Percentiles rank a stretch among this genome's conserved stretches.
These are phyloP conservation scores for Phodopus roborovskii DNA, from an alignment of 2,113 vertebrate genomes.

Conservation along the genomic window DNA sequence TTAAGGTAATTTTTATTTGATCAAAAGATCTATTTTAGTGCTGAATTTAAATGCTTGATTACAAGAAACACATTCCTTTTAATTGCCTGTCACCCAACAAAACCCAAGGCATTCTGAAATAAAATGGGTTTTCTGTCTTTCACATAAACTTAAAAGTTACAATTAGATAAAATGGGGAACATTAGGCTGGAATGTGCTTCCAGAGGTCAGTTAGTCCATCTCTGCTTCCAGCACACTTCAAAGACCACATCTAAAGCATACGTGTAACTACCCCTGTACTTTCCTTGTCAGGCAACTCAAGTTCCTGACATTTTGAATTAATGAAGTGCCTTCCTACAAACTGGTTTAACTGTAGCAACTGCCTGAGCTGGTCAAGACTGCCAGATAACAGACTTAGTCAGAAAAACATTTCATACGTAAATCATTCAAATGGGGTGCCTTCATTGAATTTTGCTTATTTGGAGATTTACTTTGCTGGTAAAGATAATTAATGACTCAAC, in stretches of 20 bases:
- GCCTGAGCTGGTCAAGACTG: background rate
- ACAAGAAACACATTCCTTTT: slow-evolving; percentile 51
- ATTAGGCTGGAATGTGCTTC: background rate
- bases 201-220: slow-evolving; percentile 38
- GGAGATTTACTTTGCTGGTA: background rate
- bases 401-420: background rate
- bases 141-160: slow-evolving; percentile 50
- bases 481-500: slow-evolving; percentile 49
- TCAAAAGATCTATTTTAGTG: slow-evolving; percentile 44
- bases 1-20: slow-evolving; percentile 63
- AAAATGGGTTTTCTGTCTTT: slow-evolving; percentile 41
- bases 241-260: slow-evolving; percentile 44
- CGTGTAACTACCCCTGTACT: background rate
- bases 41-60: slow-evolving; percentile 59
- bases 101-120: slow-evolving; percentile 53
- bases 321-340: background rate
- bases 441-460: background rate
- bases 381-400: background rate
- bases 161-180: slow-evolving; percentile 44
- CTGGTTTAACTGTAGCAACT: background rate
- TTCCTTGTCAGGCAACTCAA: background rate
- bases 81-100: slow-evolving; percentile 50
- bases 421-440: background rate
- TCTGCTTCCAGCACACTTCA: background rate
- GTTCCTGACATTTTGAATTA: background rate